Conservation (phyloP, 1,140 invertebrate genomes). For the Drusus annulatus region DNA sequence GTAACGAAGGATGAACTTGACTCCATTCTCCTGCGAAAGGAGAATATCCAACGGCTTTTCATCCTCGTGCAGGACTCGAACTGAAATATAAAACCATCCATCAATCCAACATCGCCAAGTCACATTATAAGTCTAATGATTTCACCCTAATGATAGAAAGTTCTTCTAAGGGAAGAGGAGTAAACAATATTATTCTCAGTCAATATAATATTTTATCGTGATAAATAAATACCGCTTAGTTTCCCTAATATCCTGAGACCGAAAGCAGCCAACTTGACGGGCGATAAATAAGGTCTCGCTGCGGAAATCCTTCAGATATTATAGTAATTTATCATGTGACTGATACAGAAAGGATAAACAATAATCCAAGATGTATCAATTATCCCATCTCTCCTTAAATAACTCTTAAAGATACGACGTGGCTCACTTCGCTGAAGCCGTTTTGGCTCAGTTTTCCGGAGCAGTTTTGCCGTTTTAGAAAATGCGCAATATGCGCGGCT, state of each 20-base stretch:
- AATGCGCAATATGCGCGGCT: neutral
- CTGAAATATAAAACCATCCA: constrained; percentile 29
- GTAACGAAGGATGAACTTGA: constrained; percentile 56
- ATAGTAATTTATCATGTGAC: constrained; percentile 12
- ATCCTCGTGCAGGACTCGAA: constrained; percentile 52
- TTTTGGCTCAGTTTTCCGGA: neutral
- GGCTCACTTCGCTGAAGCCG: no score
- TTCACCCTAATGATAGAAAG: neutral
- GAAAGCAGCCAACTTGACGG: neutral
- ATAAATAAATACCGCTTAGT: neutral
- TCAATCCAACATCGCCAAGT: neutral
- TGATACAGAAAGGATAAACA: constrained; percentile 6
- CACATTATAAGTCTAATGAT: neutral
- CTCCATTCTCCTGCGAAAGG: constrained; percentile 50
- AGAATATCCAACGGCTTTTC: constrained; percentile 55
- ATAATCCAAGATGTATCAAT: constrained; percentile 30
- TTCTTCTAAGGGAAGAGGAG: no score
- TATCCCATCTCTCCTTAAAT: neutral
- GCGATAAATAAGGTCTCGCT: neutral
- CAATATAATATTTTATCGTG: constrained; percentile 2
- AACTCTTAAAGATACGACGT: neutral
- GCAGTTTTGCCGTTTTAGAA: neutral
- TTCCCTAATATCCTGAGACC: neutral
- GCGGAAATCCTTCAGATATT: constrained; percentile 4
- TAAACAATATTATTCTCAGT: neutral